Evolutionary conservation across 1,140 invertebrate species (phyloP), one percentile per base, ranked within the genome.

Genomic region (Pemphigus obesinymphae): DNA sequence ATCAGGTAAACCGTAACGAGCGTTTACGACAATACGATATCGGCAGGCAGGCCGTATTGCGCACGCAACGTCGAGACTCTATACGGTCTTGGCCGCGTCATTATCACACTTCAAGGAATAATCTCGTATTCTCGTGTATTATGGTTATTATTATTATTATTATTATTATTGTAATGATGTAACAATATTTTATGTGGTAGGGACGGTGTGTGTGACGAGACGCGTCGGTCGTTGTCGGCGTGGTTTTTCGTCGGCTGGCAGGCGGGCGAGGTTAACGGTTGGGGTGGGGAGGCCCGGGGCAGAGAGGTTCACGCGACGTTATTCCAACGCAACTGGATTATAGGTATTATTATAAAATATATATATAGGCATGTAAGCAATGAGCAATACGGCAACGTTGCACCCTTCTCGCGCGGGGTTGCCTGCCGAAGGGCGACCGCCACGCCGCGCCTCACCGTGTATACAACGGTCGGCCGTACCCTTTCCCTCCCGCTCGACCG

Each of bases 101-200:
- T 48, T 73, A 73, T 48, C 70, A 73, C 70, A 73, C 43, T 70
- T 70, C n/a, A 17, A 72, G 17, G 43, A 73, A 73, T 73, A 50
- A 73, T 29, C 43, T 23, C 13, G n/a, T 43, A 23, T 8, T 17
- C n/a, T 26, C 58, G 61, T 31, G 61, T 34, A 61, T 61, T 61
- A 61, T 31, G 37, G 8, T 40, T 40, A 63, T 34, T 63, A 63
- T 34, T 61, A 31, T 31, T 26, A 68, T 40, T 43, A 68, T 68
- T n/a, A n/a, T 70, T 73, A 50, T 50, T 50, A 73, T 50, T 73
- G 50, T 73, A 73, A 73, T 73, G 70, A 73, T 73, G 70, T 73
- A 73, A 73, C 26, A 50, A 70, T 50, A 73, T 50, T 73, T 31
- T 73, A 20, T 50, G 70, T 34, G 43, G 26, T 50, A 45, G 1